A percentile compares a stretch with the other conserved stretches of the same genome.
phyloP scores from a whole-genome alignment of 2,888 invertebrate genomes.

The Rhimphoctona megacephalus region DNA sequence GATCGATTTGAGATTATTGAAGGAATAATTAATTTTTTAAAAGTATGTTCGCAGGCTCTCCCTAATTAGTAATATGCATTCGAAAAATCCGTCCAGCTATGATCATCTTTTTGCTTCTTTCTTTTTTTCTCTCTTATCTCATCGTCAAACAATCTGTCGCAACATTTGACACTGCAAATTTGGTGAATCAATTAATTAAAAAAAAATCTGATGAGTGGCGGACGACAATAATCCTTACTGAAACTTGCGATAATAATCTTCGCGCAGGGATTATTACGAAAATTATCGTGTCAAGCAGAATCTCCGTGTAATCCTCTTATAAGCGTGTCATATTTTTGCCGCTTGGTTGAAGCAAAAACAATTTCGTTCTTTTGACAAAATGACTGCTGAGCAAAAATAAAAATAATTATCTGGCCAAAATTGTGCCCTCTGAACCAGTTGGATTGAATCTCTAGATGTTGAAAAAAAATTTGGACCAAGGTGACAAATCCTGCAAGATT shows the following conservation, averaged over 20 bases:
- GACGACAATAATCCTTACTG: conserved; percentile 31
- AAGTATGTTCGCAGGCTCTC: background rate
- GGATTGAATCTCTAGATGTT: background rate
- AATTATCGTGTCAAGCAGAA: conserved; percentile 54
- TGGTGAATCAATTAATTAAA: conserved; percentile 36
- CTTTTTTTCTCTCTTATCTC: background rate
- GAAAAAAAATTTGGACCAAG: conserved; percentile 35
- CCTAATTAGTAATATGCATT: background rate
- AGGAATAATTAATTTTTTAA: background rate
- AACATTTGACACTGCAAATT: background rate
- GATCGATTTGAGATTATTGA: background rate
- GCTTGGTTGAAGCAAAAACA: conserved; percentile 11
- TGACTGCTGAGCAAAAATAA: conserved; percentile 5
- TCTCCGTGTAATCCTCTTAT: conserved; percentile 61
- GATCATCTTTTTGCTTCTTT: background rate
- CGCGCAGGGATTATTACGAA: conserved; percentile 42
- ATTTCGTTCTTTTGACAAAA: background rate
- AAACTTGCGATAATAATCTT: conserved; percentile 35
- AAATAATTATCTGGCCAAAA: conserved; percentile 3
- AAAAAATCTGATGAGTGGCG: conserved; percentile 24
- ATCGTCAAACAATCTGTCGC: background rate
- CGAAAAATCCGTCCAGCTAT: background rate
- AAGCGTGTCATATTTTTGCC: conserved; percentile 30
- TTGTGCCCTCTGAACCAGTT: conserved; percentile 3
- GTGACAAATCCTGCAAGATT: conserved; percentile 52